Base-by-base conservation (phyloP, 2,888 invertebrate species). In the Lobophora halterata region DNA sequence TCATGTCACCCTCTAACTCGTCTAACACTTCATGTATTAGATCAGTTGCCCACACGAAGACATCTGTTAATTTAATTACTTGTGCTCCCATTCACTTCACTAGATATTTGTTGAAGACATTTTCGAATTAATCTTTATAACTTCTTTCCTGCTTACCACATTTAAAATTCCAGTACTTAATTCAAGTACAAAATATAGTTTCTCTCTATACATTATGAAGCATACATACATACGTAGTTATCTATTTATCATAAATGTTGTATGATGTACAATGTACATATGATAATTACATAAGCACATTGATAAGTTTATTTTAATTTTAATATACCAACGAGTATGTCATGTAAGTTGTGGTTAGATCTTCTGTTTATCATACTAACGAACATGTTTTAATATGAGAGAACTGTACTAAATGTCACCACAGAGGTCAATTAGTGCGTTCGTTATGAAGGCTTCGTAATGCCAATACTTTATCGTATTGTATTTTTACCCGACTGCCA, bases 61-160 rank as follows among this genome's bases (percentile, higher is more conserved):
- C 75, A 72, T 74, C 69, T 78, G 79, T 75, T 81, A 79, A 80
- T 82, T 80, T 68, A 78, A 77, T 79, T 75, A 78, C 65, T 66
- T 57, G 62, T 62, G 53, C 49, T 58, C 55, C 56, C 56, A 56
- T 58, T 62, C 60, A 52, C 58, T 52, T 52, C 50, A 56, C 52
- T 50, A 50, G 43, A 55, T 58, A 45, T 44, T 29, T 49, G 39
- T 30, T 17, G 41, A 26, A 30, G 27, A 20, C 29, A 29, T 46
- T 20, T 21, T 17, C 9, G 27, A 12, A 28, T 8, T 10, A 8
- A 20, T 32, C 17, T 4, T 8, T 9, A 24, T 12, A 13, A 13
- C 17, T 29, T 27, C 4, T 11, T 8, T 11, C 10, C 16, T 21
- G 6, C 17, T 19, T n/a, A n/a, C n/a, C n/a, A n/a, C n/a, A n/a